Conservation (phyloP, 2,113 vertebrate species). For the Sceloporus tristichus region DNA sequence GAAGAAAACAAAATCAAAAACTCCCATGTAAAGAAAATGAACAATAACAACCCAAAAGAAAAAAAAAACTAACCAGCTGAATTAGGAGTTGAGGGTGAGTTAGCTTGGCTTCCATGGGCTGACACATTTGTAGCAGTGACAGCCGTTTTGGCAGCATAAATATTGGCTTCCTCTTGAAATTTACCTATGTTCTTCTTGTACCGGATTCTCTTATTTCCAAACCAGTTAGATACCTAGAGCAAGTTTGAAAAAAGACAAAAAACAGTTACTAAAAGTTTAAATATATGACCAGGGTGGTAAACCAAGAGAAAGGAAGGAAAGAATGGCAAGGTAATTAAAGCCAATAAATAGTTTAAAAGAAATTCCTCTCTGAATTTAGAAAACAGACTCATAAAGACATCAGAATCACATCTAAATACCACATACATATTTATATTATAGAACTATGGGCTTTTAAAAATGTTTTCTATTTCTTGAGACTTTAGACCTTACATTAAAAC, state of each 20-base stretch:
- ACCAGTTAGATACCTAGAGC: slow-evolving; percentile 98
- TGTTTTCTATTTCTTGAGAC: background rate
- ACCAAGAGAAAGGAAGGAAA: background rate
- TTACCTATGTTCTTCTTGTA: slow-evolving; percentile 99
- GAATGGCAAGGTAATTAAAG: slow-evolving; percentile 27
- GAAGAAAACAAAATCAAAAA: slow-evolving; percentile 29
- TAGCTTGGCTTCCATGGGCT: slow-evolving; percentile 98
- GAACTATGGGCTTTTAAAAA: background rate
- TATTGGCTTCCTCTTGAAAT: slow-evolving; percentile 99
- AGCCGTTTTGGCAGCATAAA: slow-evolving; percentile 99
- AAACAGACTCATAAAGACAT: background rate
- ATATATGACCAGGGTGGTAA: background rate
- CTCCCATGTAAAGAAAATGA: slow-evolving; percentile 7
- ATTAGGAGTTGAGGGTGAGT: slow-evolving; percentile 99
- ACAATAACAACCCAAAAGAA: slow-evolving; percentile 71
- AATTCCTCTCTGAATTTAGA: background rate
- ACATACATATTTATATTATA: background rate
- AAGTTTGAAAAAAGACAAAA: slow-evolving; percentile 69
- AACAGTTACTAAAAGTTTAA: slow-evolving; percentile 43
- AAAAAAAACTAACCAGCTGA: slow-evolving; percentile 93
- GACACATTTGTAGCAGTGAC: slow-evolving; percentile 96
- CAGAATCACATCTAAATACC: background rate
- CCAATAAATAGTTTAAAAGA: slow-evolving; percentile 1
- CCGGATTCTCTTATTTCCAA: slow-evolving; percentile 99
- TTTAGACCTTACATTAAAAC: background rate